These are phyloP conservation scores for Nomada ruficornis DNA, from an alignment of 2,888 invertebrate species.

Conservation along the genomic window DNA sequence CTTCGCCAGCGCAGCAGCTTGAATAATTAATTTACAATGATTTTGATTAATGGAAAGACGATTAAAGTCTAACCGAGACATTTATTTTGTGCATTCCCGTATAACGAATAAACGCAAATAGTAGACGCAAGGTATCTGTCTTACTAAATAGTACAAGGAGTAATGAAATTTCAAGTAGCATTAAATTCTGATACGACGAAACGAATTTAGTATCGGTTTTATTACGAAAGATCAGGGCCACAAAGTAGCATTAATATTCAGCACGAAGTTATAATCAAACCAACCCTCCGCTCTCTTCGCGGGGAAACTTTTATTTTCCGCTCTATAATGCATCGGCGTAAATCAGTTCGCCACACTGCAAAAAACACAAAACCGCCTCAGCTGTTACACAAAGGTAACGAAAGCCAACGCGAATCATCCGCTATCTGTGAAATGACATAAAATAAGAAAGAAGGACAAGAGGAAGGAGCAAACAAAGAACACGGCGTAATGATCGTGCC, in stretches of 20 bases:
- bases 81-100: too few relatives aligned
- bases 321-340: neutral
- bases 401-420: conserved; percentile 3
- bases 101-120: too few relatives aligned
- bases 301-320: neutral
- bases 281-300: neutral
- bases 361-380: neutral
- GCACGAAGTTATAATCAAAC: neutral
- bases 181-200: neutral
- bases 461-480: neutral
- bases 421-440: neutral
- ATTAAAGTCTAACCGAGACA: too few relatives aligned
- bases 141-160: neutral
- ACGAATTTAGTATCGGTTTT: neutral
- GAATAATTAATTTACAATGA: too few relatives aligned
- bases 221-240: neutral
- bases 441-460: neutral
- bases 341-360: neutral
- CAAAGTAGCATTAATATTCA: neutral
- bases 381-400: conserved; percentile 24
- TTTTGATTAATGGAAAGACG: too few relatives aligned
- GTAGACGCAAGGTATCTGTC: too few relatives aligned
- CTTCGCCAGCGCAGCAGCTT: too few relatives aligned
- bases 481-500: conserved; percentile 8
- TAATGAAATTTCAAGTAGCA: neutral